phyloP scores from a whole-genome alignment of 2,113 vertebrate species.

The Cisticola juncidis region DNA sequence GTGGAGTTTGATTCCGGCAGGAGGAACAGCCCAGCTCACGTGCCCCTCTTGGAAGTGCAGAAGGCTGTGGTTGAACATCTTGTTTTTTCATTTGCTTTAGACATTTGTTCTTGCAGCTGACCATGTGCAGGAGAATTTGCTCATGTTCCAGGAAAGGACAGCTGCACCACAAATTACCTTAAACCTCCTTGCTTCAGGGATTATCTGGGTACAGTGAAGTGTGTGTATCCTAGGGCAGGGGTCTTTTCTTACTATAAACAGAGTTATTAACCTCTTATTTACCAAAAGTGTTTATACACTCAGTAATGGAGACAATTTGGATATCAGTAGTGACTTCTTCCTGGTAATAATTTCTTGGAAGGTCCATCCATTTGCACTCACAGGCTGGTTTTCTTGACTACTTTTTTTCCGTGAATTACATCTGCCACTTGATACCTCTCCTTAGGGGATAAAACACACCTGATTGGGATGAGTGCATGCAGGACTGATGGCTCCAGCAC shows the following conservation, averaged over 20 bases:
- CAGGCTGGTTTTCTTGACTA: background rate
- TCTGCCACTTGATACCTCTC: background rate
- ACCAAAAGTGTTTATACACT: slow-evolving; percentile 13
- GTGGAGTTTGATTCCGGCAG: slow-evolving; percentile 52
- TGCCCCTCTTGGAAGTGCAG: slow-evolving; percentile 39
- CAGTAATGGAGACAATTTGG: background rate
- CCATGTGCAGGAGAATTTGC: slow-evolving; percentile 85
- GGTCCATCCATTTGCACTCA: background rate
- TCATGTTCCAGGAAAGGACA: slow-evolving; percentile 88
- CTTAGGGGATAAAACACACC: background rate
- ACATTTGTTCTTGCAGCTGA: slow-evolving; percentile 92
- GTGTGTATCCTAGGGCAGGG: slow-evolving; percentile 70
- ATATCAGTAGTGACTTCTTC: background rate
- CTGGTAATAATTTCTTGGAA: background rate
- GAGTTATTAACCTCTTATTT: slow-evolving; percentile 69
- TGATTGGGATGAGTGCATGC: background rate
- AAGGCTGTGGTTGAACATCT: slow-evolving; percentile 72
- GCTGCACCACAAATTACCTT: slow-evolving; percentile 89
- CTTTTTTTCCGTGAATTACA: background rate
- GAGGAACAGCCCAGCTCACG: slow-evolving; percentile 45
- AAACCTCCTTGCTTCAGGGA: slow-evolving; percentile 85
- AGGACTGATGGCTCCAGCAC: background rate
- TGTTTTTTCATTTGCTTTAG: slow-evolving; percentile 83
- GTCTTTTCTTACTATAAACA: slow-evolving; percentile 61
- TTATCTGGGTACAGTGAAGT: slow-evolving; percentile 78